Evolutionary conservation across 2,113 vertebrate genomes (phyloP), one percentile per base, ranked within the genome.

Genomic region (Jaculus jaculus): DNA sequence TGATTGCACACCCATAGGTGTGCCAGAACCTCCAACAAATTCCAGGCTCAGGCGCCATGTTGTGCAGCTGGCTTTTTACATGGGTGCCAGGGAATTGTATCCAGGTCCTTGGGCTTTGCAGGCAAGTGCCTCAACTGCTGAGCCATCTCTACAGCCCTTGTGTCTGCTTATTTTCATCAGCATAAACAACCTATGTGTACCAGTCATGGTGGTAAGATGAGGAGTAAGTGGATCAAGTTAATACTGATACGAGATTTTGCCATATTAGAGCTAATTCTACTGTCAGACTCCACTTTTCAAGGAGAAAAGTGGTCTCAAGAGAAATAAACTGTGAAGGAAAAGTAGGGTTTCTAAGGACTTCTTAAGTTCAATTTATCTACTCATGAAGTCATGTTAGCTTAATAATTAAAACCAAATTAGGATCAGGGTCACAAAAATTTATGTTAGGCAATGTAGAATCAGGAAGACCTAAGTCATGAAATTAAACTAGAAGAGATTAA

Each of bases 361-460:
- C 58, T 93, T 26, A 54, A 71, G 51, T 84, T 91, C 32, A 82
- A 16, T 69, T 23, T 7, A 32, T 23, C n/a, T 93, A 65, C 89
- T 82, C 42, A 26, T 82, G 26, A 26, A 79, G 58, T 21, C 10
- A 30, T 89, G 11, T 68, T 81, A 39, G 58, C 69, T 90, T 88
- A 82, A 87, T 80, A 75, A 95, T 74, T 77, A 78, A 93, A 87
- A 80, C 23, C 79, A 92, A 92, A 66, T 88, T 83, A 85, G 72
- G 65, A 63, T 32, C 34, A 71, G 32, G 17, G 10, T 77, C 66
- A 42, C 83, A 26, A 89, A 94, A 93, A 68, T 83, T 87, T 91
- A 81, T 20, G 87, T 81, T 87, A 65, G 65, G 37, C 37, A 13
- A 42, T 85, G 13, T 60, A 51, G 72, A 47, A 66, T 65, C 91